Percentiles rank a stretch among this genome's conserved stretches.
These are phyloP conservation scores for Sicus ferrugineus DNA, from an alignment of 2,888 invertebrate genomes.

Conservation along the genomic window DNA sequence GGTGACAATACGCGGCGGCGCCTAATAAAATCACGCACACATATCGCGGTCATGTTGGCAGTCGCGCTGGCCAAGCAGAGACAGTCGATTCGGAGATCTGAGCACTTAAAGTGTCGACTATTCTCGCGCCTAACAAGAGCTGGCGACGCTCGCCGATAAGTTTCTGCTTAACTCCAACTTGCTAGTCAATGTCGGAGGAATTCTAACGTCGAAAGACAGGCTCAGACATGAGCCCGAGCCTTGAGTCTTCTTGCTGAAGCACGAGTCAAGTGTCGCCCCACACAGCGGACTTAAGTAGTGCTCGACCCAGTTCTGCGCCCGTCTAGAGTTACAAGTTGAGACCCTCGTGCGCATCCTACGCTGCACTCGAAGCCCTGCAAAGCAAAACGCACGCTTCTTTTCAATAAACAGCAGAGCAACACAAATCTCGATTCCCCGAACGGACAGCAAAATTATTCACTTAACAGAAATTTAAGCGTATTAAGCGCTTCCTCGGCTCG, in stretches of 20 bases:
- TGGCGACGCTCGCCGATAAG: too few relatives aligned
- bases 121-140: too few relatives aligned
- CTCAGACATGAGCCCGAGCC: too few relatives aligned
- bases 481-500: constrained; percentile 3
- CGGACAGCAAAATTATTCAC: constrained; percentile 13
- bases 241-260: neutral
- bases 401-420: neutral
- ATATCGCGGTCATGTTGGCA: too few relatives aligned
- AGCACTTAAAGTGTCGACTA: too few relatives aligned
- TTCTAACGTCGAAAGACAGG: too few relatives aligned
- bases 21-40: too few relatives aligned
- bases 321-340: neutral
- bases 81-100: too few relatives aligned
- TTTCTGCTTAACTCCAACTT: too few relatives aligned
- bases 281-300: neutral
- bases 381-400: neutral
- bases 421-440: constrained; percentile 1
- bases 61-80: too few relatives aligned
- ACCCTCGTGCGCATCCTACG: neutral
- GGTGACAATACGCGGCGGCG: too few relatives aligned
- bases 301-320: neutral
- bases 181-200: too few relatives aligned
- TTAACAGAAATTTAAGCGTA: constrained; percentile 18
- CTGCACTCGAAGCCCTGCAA: neutral
- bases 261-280: neutral